Evolutionary conservation across 2,797 vertebrate genomes (phyloP).

Genomic region (Cyprinella venusta): DNA sequence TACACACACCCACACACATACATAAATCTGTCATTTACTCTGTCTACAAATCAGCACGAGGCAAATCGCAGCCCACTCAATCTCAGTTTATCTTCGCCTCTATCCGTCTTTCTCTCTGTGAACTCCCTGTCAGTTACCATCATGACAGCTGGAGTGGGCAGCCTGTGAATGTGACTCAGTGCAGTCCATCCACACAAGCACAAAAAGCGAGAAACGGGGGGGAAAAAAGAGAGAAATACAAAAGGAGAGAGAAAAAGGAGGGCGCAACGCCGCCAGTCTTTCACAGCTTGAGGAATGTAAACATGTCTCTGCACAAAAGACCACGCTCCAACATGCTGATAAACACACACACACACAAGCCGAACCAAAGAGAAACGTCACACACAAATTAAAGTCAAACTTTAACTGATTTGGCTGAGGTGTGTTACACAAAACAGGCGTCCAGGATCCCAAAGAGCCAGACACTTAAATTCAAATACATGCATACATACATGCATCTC

Average conservation of each 20-base stretch:
- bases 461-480: not conserved
- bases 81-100: slow-evolving; percentile 46
- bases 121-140: slow-evolving; percentile 49
- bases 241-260: slow-evolving; percentile 14
- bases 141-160: slow-evolving; percentile 50
- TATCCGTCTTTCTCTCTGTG: slow-evolving; percentile 13
- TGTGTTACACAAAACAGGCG: slow-evolving; percentile 36
- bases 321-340: slow-evolving; percentile 38
- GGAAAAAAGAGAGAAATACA: not conserved
- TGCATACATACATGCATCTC: not conserved
- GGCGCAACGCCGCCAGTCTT: slow-evolving; percentile 18
- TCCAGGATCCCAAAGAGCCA: not conserved
- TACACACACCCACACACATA: slow-evolving; percentile 40
- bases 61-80: slow-evolving; percentile 38
- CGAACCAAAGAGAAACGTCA: slow-evolving; percentile 1
- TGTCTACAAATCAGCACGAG: slow-evolving; percentile 37
- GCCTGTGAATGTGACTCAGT: slow-evolving; percentile 47
- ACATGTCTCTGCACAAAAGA: slow-evolving; percentile 49
- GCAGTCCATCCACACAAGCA: slow-evolving; percentile 25
- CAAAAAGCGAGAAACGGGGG: slow-evolving; percentile 25
- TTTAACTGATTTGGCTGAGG: slow-evolving; percentile 26
- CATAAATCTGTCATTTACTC: slow-evolving; percentile 39
- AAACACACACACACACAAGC: slow-evolving; percentile 17
- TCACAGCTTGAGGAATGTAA: slow-evolving; percentile 57
- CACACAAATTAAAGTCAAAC: slow-evolving; percentile 9